Percentiles rank a stretch among this genome's conserved stretches.
Conservation (phyloP, 2,113 vertebrate species). For the Lonchura striata region DNA sequence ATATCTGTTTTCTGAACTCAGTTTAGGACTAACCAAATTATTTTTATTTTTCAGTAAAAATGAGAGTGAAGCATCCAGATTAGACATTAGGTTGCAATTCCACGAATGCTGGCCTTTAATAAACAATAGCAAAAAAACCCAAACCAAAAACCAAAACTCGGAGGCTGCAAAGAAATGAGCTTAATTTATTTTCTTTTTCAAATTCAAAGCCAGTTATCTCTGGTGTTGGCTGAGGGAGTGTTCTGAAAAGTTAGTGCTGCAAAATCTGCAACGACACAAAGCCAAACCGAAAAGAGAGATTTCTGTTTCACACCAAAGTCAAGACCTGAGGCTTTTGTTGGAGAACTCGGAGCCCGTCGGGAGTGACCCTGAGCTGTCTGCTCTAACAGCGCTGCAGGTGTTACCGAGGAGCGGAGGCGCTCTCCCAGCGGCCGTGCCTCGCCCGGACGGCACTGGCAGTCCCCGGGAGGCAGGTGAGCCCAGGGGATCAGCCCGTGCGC, state of each 20-base stretch:
- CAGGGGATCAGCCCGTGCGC: accelerated
- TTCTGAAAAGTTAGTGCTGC: neutral
- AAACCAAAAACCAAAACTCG: neutral
- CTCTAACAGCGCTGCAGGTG: accelerated
- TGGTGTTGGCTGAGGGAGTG: neutral
- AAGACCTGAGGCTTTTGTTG: accelerated
- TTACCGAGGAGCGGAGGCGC: accelerated
- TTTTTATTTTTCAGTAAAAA: neutral
- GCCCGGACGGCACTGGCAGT: neutral
- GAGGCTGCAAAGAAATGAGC: neutral
- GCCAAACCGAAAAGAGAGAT: neutral
- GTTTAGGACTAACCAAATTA: neutral
- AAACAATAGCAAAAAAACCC: neutral
- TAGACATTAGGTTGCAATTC: neutral
- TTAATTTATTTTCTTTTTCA: neutral
- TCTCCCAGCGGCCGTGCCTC: accelerated
- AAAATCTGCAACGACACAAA: neutral
- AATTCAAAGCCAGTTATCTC: neutral
- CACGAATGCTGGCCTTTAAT: neutral
- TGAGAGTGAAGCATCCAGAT: neutral
- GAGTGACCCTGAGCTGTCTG: neutral
- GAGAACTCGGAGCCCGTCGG: accelerated
- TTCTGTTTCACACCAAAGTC: neutral
- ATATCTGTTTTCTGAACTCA: neutral
- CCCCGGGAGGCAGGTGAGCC: neutral